Evolutionary conservation across 2,797 vertebrate genomes (phyloP), one percentile per base, ranked within the genome.

Genomic region (Presbytis comata): DNA sequence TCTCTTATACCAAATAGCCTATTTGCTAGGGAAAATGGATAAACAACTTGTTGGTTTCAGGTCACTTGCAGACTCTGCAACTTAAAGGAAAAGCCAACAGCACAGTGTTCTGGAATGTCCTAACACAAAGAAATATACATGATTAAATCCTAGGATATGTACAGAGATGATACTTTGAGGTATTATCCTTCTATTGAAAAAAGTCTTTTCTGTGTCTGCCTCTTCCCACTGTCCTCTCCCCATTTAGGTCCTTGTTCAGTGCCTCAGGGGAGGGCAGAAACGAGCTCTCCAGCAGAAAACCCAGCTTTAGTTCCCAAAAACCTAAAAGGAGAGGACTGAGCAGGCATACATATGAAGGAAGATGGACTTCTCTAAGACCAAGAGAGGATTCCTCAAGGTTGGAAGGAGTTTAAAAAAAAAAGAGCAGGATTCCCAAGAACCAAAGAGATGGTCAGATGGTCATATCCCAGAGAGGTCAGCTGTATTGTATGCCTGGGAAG

Each of bases 1-100:
- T 91, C 61, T 94, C 41, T 97, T 95, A 55, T 89, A 36, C 39
- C 95, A 87, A 95, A 91, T 12, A 75, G 39, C n/a, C 93, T 74
- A 21, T 72, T 80, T 87, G 48, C 70, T 96, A 92, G 89, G 17
- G 64, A 41, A 39, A 16, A 14, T 1, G 0, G 67, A 1, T 83
- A 46, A 97, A 96, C 13, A 46, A 46, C 85, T 78, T 85, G 24
- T 70, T 92, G 86, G 33, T 79, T 95, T 75, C 79, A 84, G 46
- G 17, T 72, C 85, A 89, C 14, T 95, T 91, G 33, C 17, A 95
- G 95, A 95, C 74, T 39, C 61, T 5, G 5, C 0, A 0, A 48
- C 90, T 67, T 93, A 59, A 61, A 95, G 50, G 5, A 80, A 92
- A 96, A 48, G 0, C 2, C 59, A 96, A 72, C 16, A 22, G 61